These are phyloP conservation scores for Holocentrus rufus DNA, from an alignment of 2,797 vertebrate genomes.

Conservation along the genomic window DNA sequence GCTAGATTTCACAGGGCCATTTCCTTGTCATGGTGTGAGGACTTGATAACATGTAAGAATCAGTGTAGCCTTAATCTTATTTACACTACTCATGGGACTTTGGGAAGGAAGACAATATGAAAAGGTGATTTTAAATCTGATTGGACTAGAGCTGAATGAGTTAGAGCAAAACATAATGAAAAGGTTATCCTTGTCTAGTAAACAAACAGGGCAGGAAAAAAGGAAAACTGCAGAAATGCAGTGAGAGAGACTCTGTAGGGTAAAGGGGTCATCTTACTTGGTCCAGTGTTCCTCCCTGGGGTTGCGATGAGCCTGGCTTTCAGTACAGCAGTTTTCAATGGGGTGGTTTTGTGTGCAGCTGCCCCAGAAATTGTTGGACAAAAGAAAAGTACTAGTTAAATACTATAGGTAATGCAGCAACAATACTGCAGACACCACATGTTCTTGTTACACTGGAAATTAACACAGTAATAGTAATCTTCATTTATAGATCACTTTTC, in stretches of 20 bases:
- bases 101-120: neutral
- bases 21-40: slow-evolving; percentile 16
- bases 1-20: neutral
- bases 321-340: slow-evolving; percentile 57
- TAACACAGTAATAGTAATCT: neutral
- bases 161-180: neutral
- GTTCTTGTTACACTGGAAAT: neutral
- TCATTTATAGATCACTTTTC: no score
- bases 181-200: neutral
- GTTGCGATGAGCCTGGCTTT: slow-evolving; percentile 60
- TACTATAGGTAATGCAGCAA: neutral
- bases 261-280: slow-evolving; percentile 60
- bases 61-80: neutral
- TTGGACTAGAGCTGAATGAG: neutral
- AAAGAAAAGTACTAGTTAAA: slow-evolving; percentile 17
- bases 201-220: neutral
- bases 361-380: slow-evolving; percentile 56
- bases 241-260: no score
- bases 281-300: slow-evolving; percentile 51
- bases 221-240: neutral
- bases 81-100: neutral
- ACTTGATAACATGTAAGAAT: slow-evolving; percentile 13
- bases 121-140: neutral
- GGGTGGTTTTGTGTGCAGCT: slow-evolving; percentile 54
- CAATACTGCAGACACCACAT: neutral